phyloP scores from a whole-genome alignment of 2,797 vertebrate species.

The Chanos chanos region DNA sequence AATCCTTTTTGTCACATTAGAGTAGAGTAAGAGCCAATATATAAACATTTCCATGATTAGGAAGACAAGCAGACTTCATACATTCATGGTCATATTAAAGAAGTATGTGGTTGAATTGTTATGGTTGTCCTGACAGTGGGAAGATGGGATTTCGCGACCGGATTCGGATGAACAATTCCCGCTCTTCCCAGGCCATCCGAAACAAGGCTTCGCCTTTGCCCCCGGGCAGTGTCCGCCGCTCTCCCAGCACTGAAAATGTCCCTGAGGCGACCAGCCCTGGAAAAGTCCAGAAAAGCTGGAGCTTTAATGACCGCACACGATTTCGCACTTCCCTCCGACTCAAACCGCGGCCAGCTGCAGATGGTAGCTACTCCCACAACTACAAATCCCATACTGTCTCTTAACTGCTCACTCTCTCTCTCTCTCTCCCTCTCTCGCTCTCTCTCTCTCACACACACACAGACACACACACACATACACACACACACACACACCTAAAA shows the following conservation, averaged over 20 bases:
- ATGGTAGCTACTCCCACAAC: slow-evolving; percentile 66
- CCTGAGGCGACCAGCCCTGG: slow-evolving; percentile 81
- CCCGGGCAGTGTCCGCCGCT: slow-evolving; percentile 69
- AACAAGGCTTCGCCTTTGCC: slow-evolving; percentile 76
- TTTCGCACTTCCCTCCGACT: slow-evolving; percentile 93
- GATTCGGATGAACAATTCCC: slow-evolving; percentile 85
- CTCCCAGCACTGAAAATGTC: slow-evolving; percentile 85
- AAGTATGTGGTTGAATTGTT: neutral
- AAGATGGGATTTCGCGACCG: slow-evolving; percentile 94
- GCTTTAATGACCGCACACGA: slow-evolving; percentile 93
- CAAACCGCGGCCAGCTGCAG: slow-evolving; percentile 76
- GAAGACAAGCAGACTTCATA: too few relatives aligned
- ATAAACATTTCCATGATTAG: too few relatives aligned
- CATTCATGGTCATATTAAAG: slow-evolving; percentile 11
- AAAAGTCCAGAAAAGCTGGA: slow-evolving; percentile 98
- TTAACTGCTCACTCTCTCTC: too few relatives aligned
- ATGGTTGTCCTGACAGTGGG: slow-evolving; percentile 58
- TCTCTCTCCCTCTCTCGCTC: too few relatives aligned
- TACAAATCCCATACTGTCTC: neutral
- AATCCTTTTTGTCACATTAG: too few relatives aligned
- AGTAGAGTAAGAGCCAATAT: too few relatives aligned
- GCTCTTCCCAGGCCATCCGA: slow-evolving; percentile 77
- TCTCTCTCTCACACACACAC: too few relatives aligned
- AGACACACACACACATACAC: neutral
- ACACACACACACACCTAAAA: neutral